phyloP scores from a whole-genome alignment of 2,888 invertebrate species.

The Synergus umbraculus region DNA sequence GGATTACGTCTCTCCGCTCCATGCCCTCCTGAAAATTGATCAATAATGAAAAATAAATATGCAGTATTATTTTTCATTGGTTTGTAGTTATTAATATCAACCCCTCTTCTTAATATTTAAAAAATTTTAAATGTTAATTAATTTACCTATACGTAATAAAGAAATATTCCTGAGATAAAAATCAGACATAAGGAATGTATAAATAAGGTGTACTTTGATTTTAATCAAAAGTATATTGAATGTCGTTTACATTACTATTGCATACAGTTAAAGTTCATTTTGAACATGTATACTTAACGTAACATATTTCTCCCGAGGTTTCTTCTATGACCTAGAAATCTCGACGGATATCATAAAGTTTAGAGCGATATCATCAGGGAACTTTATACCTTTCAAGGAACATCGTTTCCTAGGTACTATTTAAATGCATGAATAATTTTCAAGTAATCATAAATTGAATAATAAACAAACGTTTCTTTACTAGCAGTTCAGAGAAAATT shows the following conservation, averaged over 20 bases:
- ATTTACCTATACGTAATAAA: not conserved
- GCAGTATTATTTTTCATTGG: not conserved
- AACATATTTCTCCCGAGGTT: constrained; percentile 12
- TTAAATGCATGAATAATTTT: constrained; percentile 16
- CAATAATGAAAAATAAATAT: not conserved
- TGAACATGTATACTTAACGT: constrained; percentile 1
- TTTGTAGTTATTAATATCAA: not conserved
- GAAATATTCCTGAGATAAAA: not conserved
- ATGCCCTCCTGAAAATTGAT: constrained; percentile 80
- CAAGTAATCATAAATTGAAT: no score
- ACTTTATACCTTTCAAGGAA: not conserved
- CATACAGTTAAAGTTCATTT: not conserved
- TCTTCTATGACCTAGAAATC: not conserved
- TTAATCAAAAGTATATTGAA: not conserved
- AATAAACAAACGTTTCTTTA: not conserved
- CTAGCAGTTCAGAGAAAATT: not conserved
- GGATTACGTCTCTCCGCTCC: constrained; percentile 84
- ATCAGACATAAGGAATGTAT: not conserved
- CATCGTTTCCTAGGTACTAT: not conserved
- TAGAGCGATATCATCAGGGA: constrained; percentile 1
- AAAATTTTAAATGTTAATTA: no score
- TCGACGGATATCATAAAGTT: constrained; percentile 1
- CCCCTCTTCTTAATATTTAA: not conserved
- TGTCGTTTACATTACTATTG: not conserved
- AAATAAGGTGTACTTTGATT: not conserved